These are phyloP conservation scores for Prenolepis imparis DNA, from an alignment of 2,888 invertebrate species.

Conservation along the genomic window DNA sequence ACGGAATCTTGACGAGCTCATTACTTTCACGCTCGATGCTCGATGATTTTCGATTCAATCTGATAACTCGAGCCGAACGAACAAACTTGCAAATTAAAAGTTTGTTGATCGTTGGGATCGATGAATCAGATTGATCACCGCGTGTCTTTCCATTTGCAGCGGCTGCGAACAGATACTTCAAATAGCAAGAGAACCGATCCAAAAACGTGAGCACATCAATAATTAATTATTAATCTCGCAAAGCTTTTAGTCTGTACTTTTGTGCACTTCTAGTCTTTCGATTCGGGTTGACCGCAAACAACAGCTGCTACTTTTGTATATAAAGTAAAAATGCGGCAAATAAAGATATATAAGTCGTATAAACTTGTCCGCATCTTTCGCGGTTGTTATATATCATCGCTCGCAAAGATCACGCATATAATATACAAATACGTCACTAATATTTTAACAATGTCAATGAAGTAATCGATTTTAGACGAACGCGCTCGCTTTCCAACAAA, in stretches of 20 bases:
- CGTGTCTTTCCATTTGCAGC: not conserved
- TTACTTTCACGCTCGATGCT: not conserved
- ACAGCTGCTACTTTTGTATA: not conserved
- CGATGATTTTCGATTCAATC: conserved; percentile 68
- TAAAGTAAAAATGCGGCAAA: not conserved
- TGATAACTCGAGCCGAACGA: conserved; percentile 86
- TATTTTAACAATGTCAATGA: conserved; percentile 10
- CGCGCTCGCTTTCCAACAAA: conserved; percentile 13
- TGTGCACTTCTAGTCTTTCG: not conserved
- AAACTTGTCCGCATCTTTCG: not conserved
- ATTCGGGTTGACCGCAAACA: not conserved
- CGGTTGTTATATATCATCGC: not conserved
- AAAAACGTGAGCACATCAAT: not conserved
- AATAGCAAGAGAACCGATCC: not conserved
- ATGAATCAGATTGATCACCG: conserved; percentile 79
- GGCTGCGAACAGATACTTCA: not conserved
- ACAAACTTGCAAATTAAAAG: conserved; percentile 84
- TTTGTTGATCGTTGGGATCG: conserved; percentile 86
- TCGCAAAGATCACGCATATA: conserved; percentile 8
- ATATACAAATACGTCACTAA: not conserved
- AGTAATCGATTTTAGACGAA: not conserved
- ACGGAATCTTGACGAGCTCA: conserved; percentile 18
- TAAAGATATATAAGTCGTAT: not conserved
- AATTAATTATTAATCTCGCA: not conserved
- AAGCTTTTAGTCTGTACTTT: not conserved